Percentiles rank a stretch among this genome's conserved stretches.
phyloP scores from a whole-genome alignment of 2,113 vertebrate species.

The Pelecanus crispus region DNA sequence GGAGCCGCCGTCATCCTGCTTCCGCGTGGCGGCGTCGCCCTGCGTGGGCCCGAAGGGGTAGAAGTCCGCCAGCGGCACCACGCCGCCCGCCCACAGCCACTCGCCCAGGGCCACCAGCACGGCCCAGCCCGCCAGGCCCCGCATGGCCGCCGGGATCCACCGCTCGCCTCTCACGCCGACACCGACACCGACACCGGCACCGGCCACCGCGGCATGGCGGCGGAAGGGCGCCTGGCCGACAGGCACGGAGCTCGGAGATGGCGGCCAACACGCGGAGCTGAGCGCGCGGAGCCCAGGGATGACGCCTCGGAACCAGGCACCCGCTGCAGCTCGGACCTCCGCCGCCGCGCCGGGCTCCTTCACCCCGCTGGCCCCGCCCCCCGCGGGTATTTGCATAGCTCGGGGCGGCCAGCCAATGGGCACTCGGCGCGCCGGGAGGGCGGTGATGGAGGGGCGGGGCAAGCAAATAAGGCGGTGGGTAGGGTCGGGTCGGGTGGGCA shows the following conservation, averaged over 20 bases:
- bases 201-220: neutral
- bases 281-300: too few relatives aligned
- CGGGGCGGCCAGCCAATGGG: neutral
- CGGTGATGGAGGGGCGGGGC: neutral
- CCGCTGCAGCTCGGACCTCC: neutral
- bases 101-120: slow-evolving; percentile 62
- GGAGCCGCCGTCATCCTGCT: slow-evolving; percentile 96
- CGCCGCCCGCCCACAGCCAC: slow-evolving; percentile 52
- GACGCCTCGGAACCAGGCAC: neutral
- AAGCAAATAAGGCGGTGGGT: neutral
- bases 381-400: slow-evolving; percentile 9
- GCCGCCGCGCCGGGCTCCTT: neutral
- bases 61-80: slow-evolving; percentile 87
- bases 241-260: neutral
- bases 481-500: neutral
- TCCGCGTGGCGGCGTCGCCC: slow-evolving; percentile 79
- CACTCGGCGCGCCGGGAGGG: neutral
- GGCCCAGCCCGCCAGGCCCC: slow-evolving; percentile 44
- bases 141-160: slow-evolving; percentile 44
- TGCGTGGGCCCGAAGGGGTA: slow-evolving; percentile 85
- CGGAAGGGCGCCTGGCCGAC: neutral
- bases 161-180: slow-evolving; percentile 8
- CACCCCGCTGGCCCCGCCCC: neutral
- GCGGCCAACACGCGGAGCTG: neutral
- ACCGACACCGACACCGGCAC: too few relatives aligned